A percentile compares a stretch with the other conserved stretches of the same genome.
Conservation (phyloP, 2,113 vertebrate genomes). For the Amblyopsis rosae region DNA sequence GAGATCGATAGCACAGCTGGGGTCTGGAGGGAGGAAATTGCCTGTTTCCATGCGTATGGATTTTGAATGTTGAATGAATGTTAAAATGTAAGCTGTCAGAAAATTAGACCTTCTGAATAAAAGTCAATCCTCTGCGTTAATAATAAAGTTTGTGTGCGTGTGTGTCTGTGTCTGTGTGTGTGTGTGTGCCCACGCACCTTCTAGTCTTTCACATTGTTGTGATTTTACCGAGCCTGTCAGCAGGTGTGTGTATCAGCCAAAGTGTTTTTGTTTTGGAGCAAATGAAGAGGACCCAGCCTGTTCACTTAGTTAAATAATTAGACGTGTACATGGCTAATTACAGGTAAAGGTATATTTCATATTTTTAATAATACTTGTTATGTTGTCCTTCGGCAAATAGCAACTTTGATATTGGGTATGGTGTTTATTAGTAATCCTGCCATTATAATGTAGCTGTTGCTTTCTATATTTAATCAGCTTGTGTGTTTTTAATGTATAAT, state of each 20-base stretch:
- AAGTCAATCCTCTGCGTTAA: not conserved
- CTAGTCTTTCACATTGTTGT: not conserved
- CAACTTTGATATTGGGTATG: not conserved
- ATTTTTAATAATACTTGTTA: not conserved
- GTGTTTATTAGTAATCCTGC: too few relatives aligned
- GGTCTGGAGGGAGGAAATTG: slow-evolving; percentile 7
- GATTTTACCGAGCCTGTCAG: slow-evolving; percentile 9
- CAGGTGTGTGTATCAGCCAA: slow-evolving; percentile 9
- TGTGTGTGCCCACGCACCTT: slow-evolving; percentile 1
- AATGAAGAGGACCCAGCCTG: slow-evolving; percentile 26
- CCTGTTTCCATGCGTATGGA: slow-evolving; percentile 3
- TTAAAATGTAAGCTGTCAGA: not conserved
- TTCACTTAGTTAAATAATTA: slow-evolving; percentile 18
- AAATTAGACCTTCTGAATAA: not conserved
- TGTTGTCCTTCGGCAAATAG: not conserved
- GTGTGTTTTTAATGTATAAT: too few relatives aligned
- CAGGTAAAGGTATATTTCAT: not conserved
- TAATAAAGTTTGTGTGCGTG: not conserved
- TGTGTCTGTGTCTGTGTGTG: not conserved
- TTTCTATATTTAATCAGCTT: too few relatives aligned
- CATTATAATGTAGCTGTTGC: too few relatives aligned
- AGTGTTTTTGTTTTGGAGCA: slow-evolving; percentile 40
- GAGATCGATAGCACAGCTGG: slow-evolving; percentile 30
- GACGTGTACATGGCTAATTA: too few relatives aligned
- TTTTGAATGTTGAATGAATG: not conserved